These are phyloP conservation scores for Sesia bembeciformis DNA, from an alignment of 2,888 invertebrate genomes.

Conservation along the genomic window DNA sequence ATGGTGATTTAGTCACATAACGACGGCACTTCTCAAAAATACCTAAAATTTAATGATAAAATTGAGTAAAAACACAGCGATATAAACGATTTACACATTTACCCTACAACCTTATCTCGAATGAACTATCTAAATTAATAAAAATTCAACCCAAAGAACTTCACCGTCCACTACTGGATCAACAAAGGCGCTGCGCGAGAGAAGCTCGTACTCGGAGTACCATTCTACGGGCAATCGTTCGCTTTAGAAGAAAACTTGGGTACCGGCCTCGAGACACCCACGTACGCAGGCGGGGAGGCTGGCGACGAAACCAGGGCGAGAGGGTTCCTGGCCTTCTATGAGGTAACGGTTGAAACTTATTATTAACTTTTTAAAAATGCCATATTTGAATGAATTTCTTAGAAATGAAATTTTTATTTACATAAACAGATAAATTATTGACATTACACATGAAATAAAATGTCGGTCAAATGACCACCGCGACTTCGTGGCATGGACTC, in stretches of 20 bases:
- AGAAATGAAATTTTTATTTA: too few relatives aligned
- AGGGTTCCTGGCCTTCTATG: conserved; percentile 92
- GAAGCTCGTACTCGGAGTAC: conserved; percentile 90
- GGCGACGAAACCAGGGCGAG: conserved; percentile 90
- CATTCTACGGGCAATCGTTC: conserved; percentile 93
- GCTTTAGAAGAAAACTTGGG: conserved; percentile 80
- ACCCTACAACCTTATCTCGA: too few relatives aligned
- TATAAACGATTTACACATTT: too few relatives aligned
- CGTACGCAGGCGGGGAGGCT: conserved; percentile 91
- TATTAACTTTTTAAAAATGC: background rate
- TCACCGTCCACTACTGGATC: conserved; percentile 91
- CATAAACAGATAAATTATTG: too few relatives aligned
- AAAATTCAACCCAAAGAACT: conserved; percentile 75
- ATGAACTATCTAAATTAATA: too few relatives aligned
- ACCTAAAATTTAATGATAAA: too few relatives aligned
- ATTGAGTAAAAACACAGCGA: too few relatives aligned
- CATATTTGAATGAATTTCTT: background rate
- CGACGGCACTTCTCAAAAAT: too few relatives aligned
- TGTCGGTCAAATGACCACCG: too few relatives aligned
- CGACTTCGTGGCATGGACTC: too few relatives aligned
- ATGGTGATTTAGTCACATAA: too few relatives aligned
- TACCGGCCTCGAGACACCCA: conserved; percentile 81
- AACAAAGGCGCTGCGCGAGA: conserved; percentile 83
- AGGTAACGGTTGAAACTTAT: conserved; percentile 61
- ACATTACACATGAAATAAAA: too few relatives aligned